Evolutionary conservation across 2,888 invertebrate genomes (phyloP).

Genomic region (Acronicta aceris): DNA sequence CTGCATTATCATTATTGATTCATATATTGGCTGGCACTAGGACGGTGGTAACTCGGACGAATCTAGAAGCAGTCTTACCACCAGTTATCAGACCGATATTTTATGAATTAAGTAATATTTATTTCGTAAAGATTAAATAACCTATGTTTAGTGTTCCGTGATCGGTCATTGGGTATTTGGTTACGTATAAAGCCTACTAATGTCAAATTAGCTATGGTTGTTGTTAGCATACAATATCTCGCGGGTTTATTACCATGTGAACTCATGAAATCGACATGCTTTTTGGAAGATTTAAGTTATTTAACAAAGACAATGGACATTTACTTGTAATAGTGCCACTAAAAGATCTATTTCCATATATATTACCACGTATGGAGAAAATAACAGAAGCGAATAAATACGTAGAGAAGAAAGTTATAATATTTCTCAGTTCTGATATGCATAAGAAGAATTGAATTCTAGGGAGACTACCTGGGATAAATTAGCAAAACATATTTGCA

Average conservation of each 20-base stretch:
- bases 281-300: not conserved
- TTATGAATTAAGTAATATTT: conserved; percentile 43
- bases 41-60: too few species aligned
- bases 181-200: conserved; percentile 49
- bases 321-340: not conserved
- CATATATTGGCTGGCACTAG: too few species aligned
- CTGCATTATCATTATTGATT: not conserved
- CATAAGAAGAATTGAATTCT: too few species aligned
- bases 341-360: too few species aligned
- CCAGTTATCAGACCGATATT: conserved; percentile 5
- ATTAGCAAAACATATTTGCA: too few species aligned
- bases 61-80: too few species aligned
- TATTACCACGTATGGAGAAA: too few species aligned
- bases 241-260: conserved; percentile 36
- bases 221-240: conserved; percentile 38
- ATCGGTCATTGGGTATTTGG: conserved; percentile 50
- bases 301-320: not conserved
- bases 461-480: too few species aligned
- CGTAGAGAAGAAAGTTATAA: too few species aligned
- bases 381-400: too few species aligned
- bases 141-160: conserved; percentile 49
- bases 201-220: conserved; percentile 46
- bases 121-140: conserved; percentile 46
- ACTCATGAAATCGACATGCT: conserved; percentile 31
- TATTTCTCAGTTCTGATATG: too few species aligned